Base-by-base conservation (phyloP, 2,888 invertebrate species). In the Yponomeuta cagnagella region DNA sequence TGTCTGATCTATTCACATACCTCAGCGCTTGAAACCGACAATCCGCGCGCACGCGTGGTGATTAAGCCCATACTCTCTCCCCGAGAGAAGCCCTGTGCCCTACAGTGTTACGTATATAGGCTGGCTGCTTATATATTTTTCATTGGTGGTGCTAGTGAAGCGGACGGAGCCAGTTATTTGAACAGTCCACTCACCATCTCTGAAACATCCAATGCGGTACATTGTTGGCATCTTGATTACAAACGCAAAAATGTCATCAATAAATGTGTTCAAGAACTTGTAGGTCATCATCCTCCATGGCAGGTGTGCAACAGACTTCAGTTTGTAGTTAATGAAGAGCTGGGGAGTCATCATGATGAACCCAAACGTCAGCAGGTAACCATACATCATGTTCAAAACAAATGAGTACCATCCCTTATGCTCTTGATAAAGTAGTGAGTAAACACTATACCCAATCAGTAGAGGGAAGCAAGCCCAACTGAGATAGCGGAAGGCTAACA, bases 311-410 rank as follows among this genome's bases (percentile, higher is more conserved):
- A 99, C 99, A 30, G 99, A 99, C 85, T 99, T 99, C 78, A 99
- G 88, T 89, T 99, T 99, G 91, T 99, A 99, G 92, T 99, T 99
- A 78, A 99, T 99, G 84, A 99, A 99, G 74, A 99, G 92, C 88
- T 99, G 99, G 8, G 99, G 99, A n/a, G 99, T 99, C 99, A 99
- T 99, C 97, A 99, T 98, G 72, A 99, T 99, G 86, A 99, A 99
- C 73, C 99, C 98, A 86, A 99, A 99, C 2, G 99, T 99, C 72
- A 99, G 93, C 72, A 99, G 93, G 88, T 98, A 99, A 71, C 99
- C 99, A 88, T 99, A 99, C 73, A 99, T 94, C 96, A 99, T 97
- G 82, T 96, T 97, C 48, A 99, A 94, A 63, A 98, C 94, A 93
- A 98, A 99, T 12, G 99, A 99, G 86, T 99, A 99, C 99, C 99